Conservation (phyloP, 2,888 invertebrate species). For the Standfussiana lucernea region DNA sequence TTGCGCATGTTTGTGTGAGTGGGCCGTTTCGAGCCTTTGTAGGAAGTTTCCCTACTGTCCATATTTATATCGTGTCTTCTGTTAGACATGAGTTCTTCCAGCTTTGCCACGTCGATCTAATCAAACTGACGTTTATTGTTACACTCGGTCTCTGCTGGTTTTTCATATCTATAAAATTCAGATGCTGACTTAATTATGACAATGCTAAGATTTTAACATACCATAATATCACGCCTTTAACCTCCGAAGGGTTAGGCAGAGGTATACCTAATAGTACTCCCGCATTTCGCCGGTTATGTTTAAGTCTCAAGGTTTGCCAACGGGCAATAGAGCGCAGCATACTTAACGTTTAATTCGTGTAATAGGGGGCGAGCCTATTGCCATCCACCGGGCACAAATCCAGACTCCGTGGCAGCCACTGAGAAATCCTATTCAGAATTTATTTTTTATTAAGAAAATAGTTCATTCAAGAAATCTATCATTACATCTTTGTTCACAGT, state of each 20-base stretch:
- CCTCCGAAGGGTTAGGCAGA: background rate
- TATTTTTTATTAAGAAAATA: background rate
- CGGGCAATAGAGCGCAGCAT: too few species aligned
- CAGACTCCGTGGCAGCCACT: background rate
- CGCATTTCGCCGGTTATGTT: background rate
- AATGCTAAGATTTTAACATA: background rate
- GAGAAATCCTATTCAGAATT: background rate
- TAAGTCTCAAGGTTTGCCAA: too few species aligned
- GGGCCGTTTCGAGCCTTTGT: too few species aligned
- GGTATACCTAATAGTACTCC: background rate
- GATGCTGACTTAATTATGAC: background rate
- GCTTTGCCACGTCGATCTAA: too few species aligned
- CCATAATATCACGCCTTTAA: background rate
- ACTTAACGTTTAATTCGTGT: too few species aligned
- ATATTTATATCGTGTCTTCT: too few species aligned
- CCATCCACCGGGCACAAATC: background rate
- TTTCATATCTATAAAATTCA: background rate
- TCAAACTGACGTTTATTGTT: background rate
- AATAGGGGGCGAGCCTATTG: background rate
- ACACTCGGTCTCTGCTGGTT: background rate
- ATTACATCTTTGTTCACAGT: conserved; percentile 21
- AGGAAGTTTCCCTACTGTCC: too few species aligned
- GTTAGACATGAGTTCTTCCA: background rate
- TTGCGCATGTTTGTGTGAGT: too few species aligned
- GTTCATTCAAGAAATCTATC: background rate